These are phyloP conservation scores for Drosophila bocki DNA, from an alignment of 1,140 invertebrate species.

Conservation along the genomic window DNA sequence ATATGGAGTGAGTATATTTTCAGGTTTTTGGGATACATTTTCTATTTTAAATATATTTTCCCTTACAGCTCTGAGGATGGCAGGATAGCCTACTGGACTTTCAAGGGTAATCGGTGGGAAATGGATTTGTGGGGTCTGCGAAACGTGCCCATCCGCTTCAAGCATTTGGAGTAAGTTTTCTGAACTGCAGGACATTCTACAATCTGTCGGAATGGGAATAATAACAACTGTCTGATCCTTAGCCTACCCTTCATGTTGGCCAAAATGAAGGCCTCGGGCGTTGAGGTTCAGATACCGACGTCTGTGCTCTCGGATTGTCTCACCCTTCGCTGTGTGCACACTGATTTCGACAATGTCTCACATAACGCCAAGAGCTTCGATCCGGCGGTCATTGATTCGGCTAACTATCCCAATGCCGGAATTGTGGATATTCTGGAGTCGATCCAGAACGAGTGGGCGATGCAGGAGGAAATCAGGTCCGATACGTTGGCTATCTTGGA, in stretches of 20 bases:
- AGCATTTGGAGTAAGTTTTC: slow-evolving; percentile 60
- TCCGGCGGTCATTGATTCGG: background rate
- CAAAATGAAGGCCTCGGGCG: slow-evolving; percentile 14
- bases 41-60: background rate
- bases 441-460: slow-evolving; percentile 60
- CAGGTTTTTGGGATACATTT: background rate
- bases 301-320: slow-evolving; percentile 61
- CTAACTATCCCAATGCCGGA: slow-evolving; percentile 53
- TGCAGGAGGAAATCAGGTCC: slow-evolving; percentile 55
- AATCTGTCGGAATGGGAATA: background rate
- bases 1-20: slow-evolving; percentile 65
- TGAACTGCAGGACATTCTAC: no score
- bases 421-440: slow-evolving; percentile 57
- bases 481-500: slow-evolving; percentile 43
- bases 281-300: slow-evolving; percentile 56
- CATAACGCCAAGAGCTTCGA: slow-evolving; percentile 69
- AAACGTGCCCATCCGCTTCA: slow-evolving; percentile 66
- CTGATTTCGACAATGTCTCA: slow-evolving; percentile 58
- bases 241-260: slow-evolving; percentile 63
- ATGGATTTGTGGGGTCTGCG: slow-evolving; percentile 74
- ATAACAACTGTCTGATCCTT: background rate
- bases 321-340: slow-evolving; percentile 69
- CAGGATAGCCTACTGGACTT: slow-evolving; percentile 49
- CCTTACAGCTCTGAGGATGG: slow-evolving; percentile 29
- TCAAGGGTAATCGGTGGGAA: slow-evolving; percentile 34